These are phyloP conservation scores for Sander lucioperca DNA, from an alignment of 2,113 vertebrate genomes.

Conservation along the genomic window DNA sequence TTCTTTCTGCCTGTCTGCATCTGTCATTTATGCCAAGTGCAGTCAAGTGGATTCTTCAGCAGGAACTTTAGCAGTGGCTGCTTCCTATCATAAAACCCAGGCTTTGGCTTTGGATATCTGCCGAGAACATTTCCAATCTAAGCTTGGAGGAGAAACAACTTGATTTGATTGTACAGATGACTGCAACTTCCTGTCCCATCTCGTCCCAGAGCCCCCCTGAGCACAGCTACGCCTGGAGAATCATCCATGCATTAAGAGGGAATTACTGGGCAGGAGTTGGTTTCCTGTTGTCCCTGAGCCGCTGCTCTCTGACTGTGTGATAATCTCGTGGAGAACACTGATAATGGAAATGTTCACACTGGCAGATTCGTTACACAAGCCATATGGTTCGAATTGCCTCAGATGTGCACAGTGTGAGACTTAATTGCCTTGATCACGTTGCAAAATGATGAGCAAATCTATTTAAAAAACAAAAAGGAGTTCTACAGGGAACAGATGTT, in stretches of 20 bases:
- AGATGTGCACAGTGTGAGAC: constrained; percentile 34
- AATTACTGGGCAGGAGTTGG: constrained; percentile 67
- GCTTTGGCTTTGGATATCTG: constrained; percentile 59
- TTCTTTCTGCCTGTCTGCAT: constrained; percentile 43
- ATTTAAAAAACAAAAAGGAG: background rate
- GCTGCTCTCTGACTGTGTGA: constrained; percentile 69
- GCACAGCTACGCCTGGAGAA: constrained; percentile 55
- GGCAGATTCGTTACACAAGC: constrained; percentile 50
- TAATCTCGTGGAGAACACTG: constrained; percentile 47
- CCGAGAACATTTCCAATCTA: constrained; percentile 58
- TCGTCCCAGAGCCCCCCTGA: constrained; percentile 50
- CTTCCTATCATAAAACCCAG: constrained; percentile 43
- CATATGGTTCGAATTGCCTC: constrained; percentile 33
- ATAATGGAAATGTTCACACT: constrained; percentile 33
- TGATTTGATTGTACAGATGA: constrained; percentile 80
- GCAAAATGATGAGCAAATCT: background rate
- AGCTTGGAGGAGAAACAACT: constrained; percentile 65
- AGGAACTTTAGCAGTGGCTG: constrained; percentile 56
- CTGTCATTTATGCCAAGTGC: constrained; percentile 57
- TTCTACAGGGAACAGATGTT: constrained; percentile 13
- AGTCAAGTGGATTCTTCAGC: constrained; percentile 59
- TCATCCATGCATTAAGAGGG: constrained; percentile 69
- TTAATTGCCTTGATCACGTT: constrained; percentile 44
- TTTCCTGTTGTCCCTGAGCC: constrained; percentile 68
- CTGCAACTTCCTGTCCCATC: constrained; percentile 71